Evolutionary conservation across 2,797 vertebrate species (phyloP), one percentile per base, ranked within the genome.

Genomic region (Helostoma temminkii): DNA sequence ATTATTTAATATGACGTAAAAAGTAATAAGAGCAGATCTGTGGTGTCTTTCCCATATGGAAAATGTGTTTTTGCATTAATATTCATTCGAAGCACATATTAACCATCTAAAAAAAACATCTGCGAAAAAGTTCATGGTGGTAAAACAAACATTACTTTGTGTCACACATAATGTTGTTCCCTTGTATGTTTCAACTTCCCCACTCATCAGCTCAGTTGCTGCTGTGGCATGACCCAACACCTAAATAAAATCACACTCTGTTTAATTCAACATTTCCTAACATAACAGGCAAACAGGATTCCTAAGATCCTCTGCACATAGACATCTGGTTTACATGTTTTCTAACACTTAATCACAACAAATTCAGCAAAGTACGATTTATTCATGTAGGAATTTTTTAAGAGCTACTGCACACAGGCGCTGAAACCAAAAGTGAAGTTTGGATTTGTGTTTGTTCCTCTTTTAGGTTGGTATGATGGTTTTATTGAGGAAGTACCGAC

Each of bases 391-490:
- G 66, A 65, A 36, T 78, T 79, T 77, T 76, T 66, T 39, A 53
- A 71, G 22, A 43, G 15, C 43, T 46, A 46, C 26, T 75, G 65
- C 59, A 71, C 30, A 39, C 48, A 66, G 45, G 42, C 55, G 74
- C 53, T 1, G 76, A 91, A 93, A 91, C 85, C 77, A 92, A 93
- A 93, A 93, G 87, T 81, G 85, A 93, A 89, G 90, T 92, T 90
- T 83, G 76, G 87, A 89, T 66, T 75, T 28, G 19, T 47, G 2
- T 50, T 79, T 81, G 90, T 94, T 94, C 93, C 93, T 76, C 85
- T 93, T 94, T 93, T 91, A 81, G 45, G 83, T 24, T 71, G 73
- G 68, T 76, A 74, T 81, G 76, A 74, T 87, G 88, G 83, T 83
- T 85, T 62, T 2, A 83, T 86, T 88, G 90, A 88, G 93, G 93